Percentiles rank a stretch among this genome's conserved stretches.
These are phyloP conservation scores for Acomys russatus DNA, from an alignment of 2,797 vertebrate genomes.

Conservation along the genomic window DNA sequence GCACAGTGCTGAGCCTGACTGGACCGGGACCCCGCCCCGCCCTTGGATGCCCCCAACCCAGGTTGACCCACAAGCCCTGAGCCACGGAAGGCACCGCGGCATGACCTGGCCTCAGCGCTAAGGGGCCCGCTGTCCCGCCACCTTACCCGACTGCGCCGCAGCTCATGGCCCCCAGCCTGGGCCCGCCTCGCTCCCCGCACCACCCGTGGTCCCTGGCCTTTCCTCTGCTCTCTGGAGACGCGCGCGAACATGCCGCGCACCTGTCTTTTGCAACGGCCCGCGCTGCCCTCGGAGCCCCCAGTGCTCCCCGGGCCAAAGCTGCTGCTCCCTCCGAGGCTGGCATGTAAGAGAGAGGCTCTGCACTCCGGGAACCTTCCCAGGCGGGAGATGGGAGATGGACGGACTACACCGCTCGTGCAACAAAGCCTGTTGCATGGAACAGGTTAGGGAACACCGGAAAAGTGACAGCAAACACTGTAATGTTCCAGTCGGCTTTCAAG, in stretches of 20 bases:
- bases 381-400: neutral
- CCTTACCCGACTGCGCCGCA: slow-evolving; percentile 89
- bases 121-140: neutral
- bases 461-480: neutral
- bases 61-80: slow-evolving; percentile 15
- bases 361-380: slow-evolving; percentile 39
- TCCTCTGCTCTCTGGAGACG: slow-evolving; percentile 61
- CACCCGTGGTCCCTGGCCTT: slow-evolving; percentile 82
- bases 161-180: slow-evolving; percentile 91
- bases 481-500: neutral
- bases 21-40: slow-evolving; percentile 74
- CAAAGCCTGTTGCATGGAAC: slow-evolving; percentile 69
- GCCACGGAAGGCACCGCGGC: neutral
- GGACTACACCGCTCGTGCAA: slow-evolving; percentile 67
- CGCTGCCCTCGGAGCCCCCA: neutral
- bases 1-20: slow-evolving; percentile 5
- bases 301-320: slow-evolving; percentile 48
- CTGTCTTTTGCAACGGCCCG: slow-evolving; percentile 68
- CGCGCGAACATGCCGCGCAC: slow-evolving; percentile 70
- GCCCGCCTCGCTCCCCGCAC: slow-evolving; percentile 88
- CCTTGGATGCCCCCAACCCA: slow-evolving; percentile 74
- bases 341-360: neutral
- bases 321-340: neutral
- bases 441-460: neutral
- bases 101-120: neutral